Evolutionary conservation across 2,797 vertebrate genomes (phyloP).

Genomic region (Columba guinea): DNA sequence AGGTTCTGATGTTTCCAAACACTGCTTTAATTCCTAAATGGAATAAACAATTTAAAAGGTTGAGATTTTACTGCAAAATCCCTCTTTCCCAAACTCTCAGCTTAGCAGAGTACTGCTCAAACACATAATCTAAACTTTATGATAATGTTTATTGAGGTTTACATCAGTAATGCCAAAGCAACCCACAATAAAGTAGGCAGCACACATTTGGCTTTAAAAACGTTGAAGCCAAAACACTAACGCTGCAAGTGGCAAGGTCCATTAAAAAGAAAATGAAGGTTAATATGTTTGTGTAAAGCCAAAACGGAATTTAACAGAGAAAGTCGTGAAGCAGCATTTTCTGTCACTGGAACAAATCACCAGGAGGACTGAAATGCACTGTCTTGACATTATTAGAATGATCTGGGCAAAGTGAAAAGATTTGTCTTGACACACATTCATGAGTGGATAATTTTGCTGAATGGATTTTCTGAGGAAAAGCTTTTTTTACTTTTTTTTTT

Average conservation of each 20-base stretch:
- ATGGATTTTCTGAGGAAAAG: background rate
- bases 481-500: background rate
- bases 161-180: background rate
- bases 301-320: background rate
- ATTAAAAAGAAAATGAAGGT: slow-evolving; percentile 3
- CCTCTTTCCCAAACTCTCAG: background rate
- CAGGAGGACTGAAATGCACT: background rate
- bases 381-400: slow-evolving; percentile 22
- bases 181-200: background rate
- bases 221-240: background rate
- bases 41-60: background rate
- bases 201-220: background rate
- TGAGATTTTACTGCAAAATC: background rate
- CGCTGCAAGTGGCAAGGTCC: background rate
- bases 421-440: slow-evolving; percentile 21
- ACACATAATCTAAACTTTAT: background rate
- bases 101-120: background rate
- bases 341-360: background rate
- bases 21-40: background rate
- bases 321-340: slow-evolving; percentile 8
- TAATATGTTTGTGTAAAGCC: slow-evolving; percentile 28
- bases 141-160: background rate
- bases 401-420: slow-evolving; percentile 15
- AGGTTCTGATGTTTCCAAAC: background rate
- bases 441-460: slow-evolving; percentile 33